These are phyloP conservation scores for Plutella xylostella DNA, from an alignment of 2,888 invertebrate species.

Conservation along the genomic window DNA sequence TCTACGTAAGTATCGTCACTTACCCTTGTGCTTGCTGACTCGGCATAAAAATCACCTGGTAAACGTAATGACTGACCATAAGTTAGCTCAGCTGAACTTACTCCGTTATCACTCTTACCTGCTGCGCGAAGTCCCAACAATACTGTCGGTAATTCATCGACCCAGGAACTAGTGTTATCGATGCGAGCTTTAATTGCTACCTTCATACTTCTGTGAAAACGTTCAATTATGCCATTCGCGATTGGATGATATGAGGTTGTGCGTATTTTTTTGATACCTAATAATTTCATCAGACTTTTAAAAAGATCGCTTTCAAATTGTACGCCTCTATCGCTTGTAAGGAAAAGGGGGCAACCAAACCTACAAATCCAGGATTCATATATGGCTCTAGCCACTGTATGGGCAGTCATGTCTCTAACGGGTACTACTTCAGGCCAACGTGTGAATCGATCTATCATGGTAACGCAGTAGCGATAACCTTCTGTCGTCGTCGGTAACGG, in stretches of 20 bases:
- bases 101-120: constrained; percentile 9
- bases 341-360: constrained; percentile 12
- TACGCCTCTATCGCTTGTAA: constrained; percentile 23
- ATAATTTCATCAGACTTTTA: not conserved
- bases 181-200: constrained; percentile 7
- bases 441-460: constrained; percentile 15
- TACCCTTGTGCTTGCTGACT: not conserved
- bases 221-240: constrained; percentile 16
- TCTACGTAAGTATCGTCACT: not conserved
- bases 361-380: constrained; percentile 13
- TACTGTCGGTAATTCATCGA: constrained; percentile 27
- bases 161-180: constrained; percentile 13
- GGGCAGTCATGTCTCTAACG: constrained; percentile 17
- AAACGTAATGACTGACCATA: constrained; percentile 16
- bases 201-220: constrained; percentile 15
- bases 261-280: not conserved
- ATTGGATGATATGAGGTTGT: constrained; percentile 19
- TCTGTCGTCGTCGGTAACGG: constrained; percentile 18
- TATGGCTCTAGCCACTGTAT: constrained; percentile 22
- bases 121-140: constrained; percentile 19
- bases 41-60: constrained; percentile 17
- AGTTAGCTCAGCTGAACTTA: constrained; percentile 14
- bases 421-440: constrained; percentile 16
- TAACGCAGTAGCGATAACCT: constrained; percentile 14
- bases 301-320: constrained; percentile 20